These are phyloP conservation scores for Azemiops feae DNA, from an alignment of 2,113 vertebrate species.

Conservation along the genomic window DNA sequence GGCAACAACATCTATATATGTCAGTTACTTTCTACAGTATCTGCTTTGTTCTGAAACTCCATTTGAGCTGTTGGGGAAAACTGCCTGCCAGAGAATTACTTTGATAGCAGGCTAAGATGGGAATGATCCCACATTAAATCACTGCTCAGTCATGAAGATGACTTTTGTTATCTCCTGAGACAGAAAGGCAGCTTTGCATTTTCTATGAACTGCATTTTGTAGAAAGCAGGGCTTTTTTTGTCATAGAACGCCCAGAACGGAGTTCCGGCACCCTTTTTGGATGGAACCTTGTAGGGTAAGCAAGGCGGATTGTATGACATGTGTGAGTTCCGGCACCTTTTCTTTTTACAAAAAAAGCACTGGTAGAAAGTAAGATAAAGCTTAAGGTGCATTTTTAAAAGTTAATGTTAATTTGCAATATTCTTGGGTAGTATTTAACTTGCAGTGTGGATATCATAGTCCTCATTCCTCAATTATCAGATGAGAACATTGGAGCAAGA, in stretches of 20 bases:
- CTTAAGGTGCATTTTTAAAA: not conserved
- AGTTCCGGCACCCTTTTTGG: too few species aligned
- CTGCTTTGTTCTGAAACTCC: not conserved
- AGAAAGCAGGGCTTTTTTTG: too few species aligned
- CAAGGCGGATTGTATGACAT: too few species aligned
- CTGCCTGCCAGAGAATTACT: not conserved
- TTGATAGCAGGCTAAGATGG: not conserved
- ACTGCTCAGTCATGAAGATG: not conserved
- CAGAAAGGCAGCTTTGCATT: not conserved
- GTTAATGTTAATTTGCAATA: not conserved
- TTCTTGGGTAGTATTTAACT: not conserved
- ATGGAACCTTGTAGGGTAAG: too few species aligned
- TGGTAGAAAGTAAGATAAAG: not conserved
- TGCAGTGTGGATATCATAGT: not conserved
- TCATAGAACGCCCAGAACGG: too few species aligned
- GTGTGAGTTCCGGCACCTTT: too few species aligned
- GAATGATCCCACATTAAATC: not conserved
- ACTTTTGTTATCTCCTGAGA: not conserved
- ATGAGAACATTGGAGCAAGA: not conserved
- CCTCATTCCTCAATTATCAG: not conserved
- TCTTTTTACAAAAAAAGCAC: too few species aligned
- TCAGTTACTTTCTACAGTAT: not conserved
- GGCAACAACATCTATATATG: not conserved
- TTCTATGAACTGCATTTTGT: not conserved
- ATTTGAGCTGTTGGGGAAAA: not conserved